A percentile compares a stretch with the other conserved stretches of the same genome.
These are phyloP conservation scores for Netelia inedita DNA, from an alignment of 2,888 invertebrate species.

Conservation along the genomic window DNA sequence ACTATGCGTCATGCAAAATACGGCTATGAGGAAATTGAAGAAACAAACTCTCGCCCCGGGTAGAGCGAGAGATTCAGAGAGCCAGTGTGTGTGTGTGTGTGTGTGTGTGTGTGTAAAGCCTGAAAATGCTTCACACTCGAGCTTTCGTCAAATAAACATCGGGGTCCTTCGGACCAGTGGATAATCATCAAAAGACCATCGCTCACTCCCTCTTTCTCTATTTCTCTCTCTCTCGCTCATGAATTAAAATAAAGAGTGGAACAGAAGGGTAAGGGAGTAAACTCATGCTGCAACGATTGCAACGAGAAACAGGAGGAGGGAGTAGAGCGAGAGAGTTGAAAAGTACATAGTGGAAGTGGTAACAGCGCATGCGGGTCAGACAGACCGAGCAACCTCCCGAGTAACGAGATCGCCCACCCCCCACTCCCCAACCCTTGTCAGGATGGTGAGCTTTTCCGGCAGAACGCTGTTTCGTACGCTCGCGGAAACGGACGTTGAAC, in stretches of 20 bases:
- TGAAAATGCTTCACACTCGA: slow-evolving; percentile 47
- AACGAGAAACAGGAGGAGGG: slow-evolving; percentile 27
- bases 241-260: slow-evolving; percentile 62
- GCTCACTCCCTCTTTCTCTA: slow-evolving; percentile 17
- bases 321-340: slow-evolving; percentile 14
- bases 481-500: slow-evolving; percentile 65
- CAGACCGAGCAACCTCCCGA: slow-evolving; percentile 48
- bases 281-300: slow-evolving; percentile 23
- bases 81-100: background rate
- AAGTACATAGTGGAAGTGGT: slow-evolving; percentile 47
- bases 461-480: slow-evolving; percentile 48
- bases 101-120: slow-evolving; percentile 24
- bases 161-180: slow-evolving; percentile 63
- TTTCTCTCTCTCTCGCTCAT: slow-evolving; percentile 5
- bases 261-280: slow-evolving; percentile 6
- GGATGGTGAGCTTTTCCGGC: slow-evolving; percentile 47
- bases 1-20: slow-evolving; percentile 44
- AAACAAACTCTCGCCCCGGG: slow-evolving; percentile 12
- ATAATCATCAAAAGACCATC: slow-evolving; percentile 66
- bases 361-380: slow-evolving; percentile 66
- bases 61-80: background rate
- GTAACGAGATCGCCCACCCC: slow-evolving; percentile 39
- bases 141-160: slow-evolving; percentile 67
- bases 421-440: background rate
- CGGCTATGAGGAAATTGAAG: slow-evolving; percentile 41